These are phyloP conservation scores for Hippolais icterina DNA, from an alignment of 2,113 vertebrate species.

Conservation along the genomic window DNA sequence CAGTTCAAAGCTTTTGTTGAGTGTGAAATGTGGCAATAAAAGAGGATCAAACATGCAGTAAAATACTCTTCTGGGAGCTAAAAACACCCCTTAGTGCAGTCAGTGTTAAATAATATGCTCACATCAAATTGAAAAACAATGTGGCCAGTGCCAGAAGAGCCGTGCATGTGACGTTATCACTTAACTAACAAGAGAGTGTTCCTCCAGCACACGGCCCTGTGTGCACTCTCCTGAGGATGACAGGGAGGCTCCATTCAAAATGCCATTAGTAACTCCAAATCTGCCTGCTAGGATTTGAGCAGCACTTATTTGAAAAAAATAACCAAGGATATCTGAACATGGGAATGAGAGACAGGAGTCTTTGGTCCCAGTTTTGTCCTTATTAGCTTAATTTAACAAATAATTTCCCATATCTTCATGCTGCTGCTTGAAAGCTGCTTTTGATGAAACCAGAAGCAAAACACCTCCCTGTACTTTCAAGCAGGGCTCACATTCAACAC, in stretches of 20 bases:
- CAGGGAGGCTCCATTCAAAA: not conserved
- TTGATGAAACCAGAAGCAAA: slow-evolving; percentile 4
- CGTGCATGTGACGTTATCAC: not conserved
- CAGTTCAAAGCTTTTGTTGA: not conserved
- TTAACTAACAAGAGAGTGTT: not conserved
- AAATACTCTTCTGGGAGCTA: not conserved
- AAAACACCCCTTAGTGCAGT: not conserved
- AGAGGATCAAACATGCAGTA: not conserved
- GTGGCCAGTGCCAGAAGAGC: not conserved
- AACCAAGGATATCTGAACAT: not conserved
- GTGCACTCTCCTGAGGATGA: not conserved
- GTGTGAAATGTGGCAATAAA: not conserved
- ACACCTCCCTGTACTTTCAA: not conserved
- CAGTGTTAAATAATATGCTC: not conserved
- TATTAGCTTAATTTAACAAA: not conserved
- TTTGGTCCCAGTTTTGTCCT: not conserved
- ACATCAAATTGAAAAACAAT: not conserved
- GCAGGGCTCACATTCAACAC: not conserved
- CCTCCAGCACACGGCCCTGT: not conserved
- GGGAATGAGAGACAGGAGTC: not conserved
- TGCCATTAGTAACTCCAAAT: not conserved
- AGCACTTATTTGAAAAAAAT: not conserved
- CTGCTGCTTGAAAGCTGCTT: not conserved
- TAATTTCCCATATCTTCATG: not conserved
- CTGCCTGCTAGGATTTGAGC: not conserved